Conservation (phyloP, 2,797 vertebrate genomes). For the Cyclura pinguis region DNA sequence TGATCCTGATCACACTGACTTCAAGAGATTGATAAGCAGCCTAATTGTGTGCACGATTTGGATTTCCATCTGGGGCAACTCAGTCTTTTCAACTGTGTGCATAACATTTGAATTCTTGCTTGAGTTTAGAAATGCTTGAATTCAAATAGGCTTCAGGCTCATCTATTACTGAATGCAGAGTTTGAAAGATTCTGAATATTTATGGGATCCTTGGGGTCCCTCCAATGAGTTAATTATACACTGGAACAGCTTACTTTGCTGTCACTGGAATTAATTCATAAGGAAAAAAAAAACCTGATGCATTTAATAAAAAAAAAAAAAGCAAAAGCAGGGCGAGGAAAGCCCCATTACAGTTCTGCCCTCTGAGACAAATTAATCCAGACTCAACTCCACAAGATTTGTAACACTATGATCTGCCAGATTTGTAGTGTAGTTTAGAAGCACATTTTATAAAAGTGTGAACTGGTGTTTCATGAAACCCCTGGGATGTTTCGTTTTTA, state of each 20-base stretch:
- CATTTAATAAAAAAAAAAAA: not conserved
- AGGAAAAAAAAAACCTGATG: too few relatives aligned
- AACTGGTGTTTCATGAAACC: conserved; percentile 63
- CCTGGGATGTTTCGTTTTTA: conserved; percentile 57
- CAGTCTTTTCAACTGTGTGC: not conserved
- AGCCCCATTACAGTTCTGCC: conserved; percentile 46
- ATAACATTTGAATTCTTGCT: conserved; percentile 14
- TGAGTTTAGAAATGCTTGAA: conserved; percentile 16
- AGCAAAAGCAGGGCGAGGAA: conserved; percentile 39
- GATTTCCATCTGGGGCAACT: conserved; percentile 12
- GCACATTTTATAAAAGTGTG: conserved; percentile 65
- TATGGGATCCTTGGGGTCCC: conserved; percentile 6
- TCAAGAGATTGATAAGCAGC: conserved; percentile 3
- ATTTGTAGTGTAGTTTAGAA: conserved; percentile 58
- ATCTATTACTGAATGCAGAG: not conserved
- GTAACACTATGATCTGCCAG: conserved; percentile 58
- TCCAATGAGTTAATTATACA: conserved; percentile 9
- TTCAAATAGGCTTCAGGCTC: not conserved
- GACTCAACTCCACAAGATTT: conserved; percentile 46
- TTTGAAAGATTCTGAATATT: conserved; percentile 12
- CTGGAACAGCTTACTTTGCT: too few relatives aligned
- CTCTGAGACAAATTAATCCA: conserved; percentile 66
- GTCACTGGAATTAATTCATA: too few relatives aligned
- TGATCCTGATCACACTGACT: conserved; percentile 9
- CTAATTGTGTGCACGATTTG: not conserved